Percentiles rank a stretch among this genome's conserved stretches.
phyloP scores from a whole-genome alignment of 2,113 vertebrate species.

The Stigmatopora argus region DNA sequence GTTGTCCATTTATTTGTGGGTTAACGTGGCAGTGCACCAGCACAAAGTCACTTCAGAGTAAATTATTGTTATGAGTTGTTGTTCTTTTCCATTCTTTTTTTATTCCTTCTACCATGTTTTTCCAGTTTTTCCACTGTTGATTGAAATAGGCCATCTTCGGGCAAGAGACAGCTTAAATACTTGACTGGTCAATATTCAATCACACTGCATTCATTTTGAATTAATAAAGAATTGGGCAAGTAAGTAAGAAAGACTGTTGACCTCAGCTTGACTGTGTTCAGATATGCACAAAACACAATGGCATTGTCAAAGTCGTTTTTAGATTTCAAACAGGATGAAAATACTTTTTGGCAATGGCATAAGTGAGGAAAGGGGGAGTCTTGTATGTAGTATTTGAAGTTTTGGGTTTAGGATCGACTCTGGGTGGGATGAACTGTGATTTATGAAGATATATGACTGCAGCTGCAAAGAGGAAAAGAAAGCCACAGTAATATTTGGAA shows the following conservation, averaged over 20 bases:
- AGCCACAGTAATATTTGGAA: slow-evolving; percentile 8
- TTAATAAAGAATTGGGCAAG: slow-evolving; percentile 3
- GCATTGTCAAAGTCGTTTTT: slow-evolving; percentile 23
- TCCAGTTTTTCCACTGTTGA: background rate
- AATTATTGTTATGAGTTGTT: background rate
- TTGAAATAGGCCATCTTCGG: too few species aligned
- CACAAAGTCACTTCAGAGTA: background rate
- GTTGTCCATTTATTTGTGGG: background rate
- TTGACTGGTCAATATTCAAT: background rate
- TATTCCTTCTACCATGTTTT: background rate
- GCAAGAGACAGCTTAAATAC: background rate
- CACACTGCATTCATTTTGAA: background rate
- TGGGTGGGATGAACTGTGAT: slow-evolving; percentile 25
- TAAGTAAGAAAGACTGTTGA: slow-evolving; percentile 10
- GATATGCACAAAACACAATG: slow-evolving; percentile 44
- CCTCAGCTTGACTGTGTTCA: background rate
- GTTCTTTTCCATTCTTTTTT: background rate
- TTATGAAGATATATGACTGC: slow-evolving; percentile 11
- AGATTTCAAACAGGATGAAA: slow-evolving; percentile 36
- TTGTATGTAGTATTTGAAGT: slow-evolving; percentile 22
- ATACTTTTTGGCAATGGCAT: slow-evolving; percentile 41
- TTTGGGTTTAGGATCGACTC: slow-evolving; percentile 25
- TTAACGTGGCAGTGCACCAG: background rate
- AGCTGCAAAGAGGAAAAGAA: slow-evolving; percentile 4
- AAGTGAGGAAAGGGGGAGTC: slow-evolving; percentile 25